phyloP scores from a whole-genome alignment of 2,888 invertebrate species.

The Athalia circularis region DNA sequence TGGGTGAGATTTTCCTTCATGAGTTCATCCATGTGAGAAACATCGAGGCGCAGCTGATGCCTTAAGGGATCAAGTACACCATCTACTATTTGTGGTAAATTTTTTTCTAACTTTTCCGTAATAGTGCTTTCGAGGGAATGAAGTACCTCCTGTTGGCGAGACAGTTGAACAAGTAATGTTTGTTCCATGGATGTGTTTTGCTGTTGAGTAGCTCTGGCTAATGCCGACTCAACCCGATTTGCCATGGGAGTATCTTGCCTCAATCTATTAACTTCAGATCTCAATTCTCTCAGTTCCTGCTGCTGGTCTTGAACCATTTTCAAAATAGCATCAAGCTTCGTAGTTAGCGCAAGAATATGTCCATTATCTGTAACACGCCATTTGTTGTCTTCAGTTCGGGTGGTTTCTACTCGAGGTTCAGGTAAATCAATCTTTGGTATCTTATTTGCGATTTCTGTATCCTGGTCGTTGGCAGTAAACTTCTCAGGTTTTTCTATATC shows the following conservation, averaged over 20 bases:
- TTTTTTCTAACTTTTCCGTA: slow-evolving; percentile 74
- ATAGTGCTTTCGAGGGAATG: slow-evolving; percentile 71
- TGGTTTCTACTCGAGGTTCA: slow-evolving; percentile 12
- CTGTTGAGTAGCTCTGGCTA: slow-evolving; percentile 64
- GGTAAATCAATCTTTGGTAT: slow-evolving; percentile 48
- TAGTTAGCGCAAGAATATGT: slow-evolving; percentile 58
- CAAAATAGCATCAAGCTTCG: slow-evolving; percentile 65
- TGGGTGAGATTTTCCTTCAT: slow-evolving; percentile 81
- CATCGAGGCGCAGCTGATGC: slow-evolving; percentile 83
- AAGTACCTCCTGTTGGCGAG: slow-evolving; percentile 65
- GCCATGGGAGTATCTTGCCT: slow-evolving; percentile 61
- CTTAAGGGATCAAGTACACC: slow-evolving; percentile 85
- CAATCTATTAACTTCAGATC: slow-evolving; percentile 64
- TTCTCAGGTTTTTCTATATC: slow-evolving; percentile 55
- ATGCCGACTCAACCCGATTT: slow-evolving; percentile 63
- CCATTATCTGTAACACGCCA: slow-evolving; percentile 59
- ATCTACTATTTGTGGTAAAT: slow-evolving; percentile 78
- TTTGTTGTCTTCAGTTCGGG: slow-evolving; percentile 31
- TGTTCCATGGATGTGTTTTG: slow-evolving; percentile 66
- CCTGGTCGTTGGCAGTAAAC: slow-evolving; percentile 54
- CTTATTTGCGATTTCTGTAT: slow-evolving; percentile 53
- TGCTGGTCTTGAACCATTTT: slow-evolving; percentile 67
- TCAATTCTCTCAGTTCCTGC: slow-evolving; percentile 65
- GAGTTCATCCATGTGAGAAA: slow-evolving; percentile 73
- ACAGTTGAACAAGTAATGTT: slow-evolving; percentile 62